Base-by-base conservation (phyloP, 2,888 invertebrate genomes). In the Danaus chrysippus region DNA sequence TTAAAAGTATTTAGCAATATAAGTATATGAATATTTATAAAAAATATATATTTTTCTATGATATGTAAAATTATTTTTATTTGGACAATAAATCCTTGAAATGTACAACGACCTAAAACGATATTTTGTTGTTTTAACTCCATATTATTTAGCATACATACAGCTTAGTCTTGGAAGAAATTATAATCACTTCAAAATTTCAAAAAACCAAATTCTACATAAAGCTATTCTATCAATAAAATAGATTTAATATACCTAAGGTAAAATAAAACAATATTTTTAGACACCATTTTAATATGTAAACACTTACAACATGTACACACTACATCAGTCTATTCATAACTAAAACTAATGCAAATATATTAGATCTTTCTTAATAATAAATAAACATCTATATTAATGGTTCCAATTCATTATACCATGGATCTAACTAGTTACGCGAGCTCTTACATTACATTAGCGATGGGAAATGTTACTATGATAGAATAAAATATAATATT, bases 251-350 rank as follows among this genome's bases (percentile, higher is more conserved):
- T 41, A 19, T 12, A 52, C 59, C 42, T 10, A 12, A 17, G 42
- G 6, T 13, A 10, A 70, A 69, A 68, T 58, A 70, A 69, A 76
- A 71, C 58, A 61, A 61, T 44, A 57, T 42, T 54, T 42, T 63
- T 69, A 62, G 73, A 75, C 77, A 77, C 78, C 77, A 73, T 59
- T 67, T 73, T 70, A 70, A 71, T 74, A 73, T 70, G 71, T 73
- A 73, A 74, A 72, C 73, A 72, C 67, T 66, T 73, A 69, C 56
- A 70, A 67, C 66, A 66, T 68, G 70, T 73, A 68, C 69, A 71
- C 73, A 34, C 23, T 73, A 72, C 73, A 77, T 82, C 81, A 82
- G 81, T 81, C 81, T 78, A 78, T 79, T 73, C 78, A 77, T 77
- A 79, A 75, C 76, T 74, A 73, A 72, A 15, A 49, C 49, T 49